Evolutionary conservation across 2,113 vertebrate genomes (phyloP).

Genomic region (Delphinus delphis): DNA sequence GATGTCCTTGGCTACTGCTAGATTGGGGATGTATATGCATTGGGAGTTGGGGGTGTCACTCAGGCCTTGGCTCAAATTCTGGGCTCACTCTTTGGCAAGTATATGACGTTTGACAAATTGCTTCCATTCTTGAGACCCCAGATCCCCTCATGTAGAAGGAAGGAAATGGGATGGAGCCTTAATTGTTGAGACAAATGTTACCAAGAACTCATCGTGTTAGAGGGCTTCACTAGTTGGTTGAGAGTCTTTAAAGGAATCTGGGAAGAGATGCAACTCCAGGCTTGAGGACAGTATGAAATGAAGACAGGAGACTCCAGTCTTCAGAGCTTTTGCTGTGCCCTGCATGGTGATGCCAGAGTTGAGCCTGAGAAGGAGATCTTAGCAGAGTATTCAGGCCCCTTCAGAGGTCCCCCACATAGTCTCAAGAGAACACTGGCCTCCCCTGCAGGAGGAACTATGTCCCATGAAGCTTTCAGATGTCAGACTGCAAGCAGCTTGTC

Average conservation of each 20-base stretch:
- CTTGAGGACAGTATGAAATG: not conserved
- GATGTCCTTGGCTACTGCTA: not conserved
- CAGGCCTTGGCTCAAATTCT: not conserved
- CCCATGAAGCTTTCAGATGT: not conserved
- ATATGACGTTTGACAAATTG: not conserved
- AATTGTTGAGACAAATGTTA: not conserved
- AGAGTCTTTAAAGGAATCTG: not conserved
- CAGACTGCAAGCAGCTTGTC: too few relatives aligned
- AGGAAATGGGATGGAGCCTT: not conserved
- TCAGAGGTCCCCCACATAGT: not conserved
- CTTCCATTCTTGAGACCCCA: not conserved
- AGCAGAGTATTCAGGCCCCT: not conserved
- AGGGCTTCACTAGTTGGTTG: not conserved
- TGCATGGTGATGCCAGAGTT: not conserved
- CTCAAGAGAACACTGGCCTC: not conserved
- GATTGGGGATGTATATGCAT: too few relatives aligned
- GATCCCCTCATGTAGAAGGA: not conserved
- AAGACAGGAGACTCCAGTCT: not conserved
- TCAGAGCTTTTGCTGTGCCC: not conserved
- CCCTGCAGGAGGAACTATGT: not conserved
- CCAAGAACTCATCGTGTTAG: not conserved
- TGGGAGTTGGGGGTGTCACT: not conserved
- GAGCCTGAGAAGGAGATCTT: not conserved
- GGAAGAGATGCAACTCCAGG: not conserved
- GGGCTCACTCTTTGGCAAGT: not conserved